Percentiles rank a stretch among this genome's conserved stretches.
These are phyloP conservation scores for Atlantisia rogersi DNA, from an alignment of 2,113 vertebrate genomes.

Conservation along the genomic window DNA sequence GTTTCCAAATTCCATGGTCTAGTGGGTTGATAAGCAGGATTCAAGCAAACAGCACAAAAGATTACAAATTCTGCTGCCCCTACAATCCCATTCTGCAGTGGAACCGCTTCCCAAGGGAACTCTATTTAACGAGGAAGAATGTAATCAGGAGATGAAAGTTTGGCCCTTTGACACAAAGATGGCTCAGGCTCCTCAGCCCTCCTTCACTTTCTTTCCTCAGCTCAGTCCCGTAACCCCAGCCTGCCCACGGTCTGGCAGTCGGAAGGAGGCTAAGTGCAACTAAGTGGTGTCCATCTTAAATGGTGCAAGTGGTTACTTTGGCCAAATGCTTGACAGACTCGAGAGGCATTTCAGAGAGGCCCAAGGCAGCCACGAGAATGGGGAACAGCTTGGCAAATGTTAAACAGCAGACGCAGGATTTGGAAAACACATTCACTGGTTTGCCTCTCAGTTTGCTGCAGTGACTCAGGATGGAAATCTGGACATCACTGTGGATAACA, in stretches of 20 bases:
- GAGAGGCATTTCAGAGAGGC: not conserved
- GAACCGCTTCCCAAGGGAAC: not conserved
- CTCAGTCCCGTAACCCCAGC: not conserved
- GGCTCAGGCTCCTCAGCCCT: not conserved
- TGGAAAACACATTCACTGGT: not conserved
- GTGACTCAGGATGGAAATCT: conserved; percentile 47
- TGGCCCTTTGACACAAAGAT: not conserved
- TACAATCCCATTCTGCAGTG: not conserved
- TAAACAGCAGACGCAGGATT: not conserved
- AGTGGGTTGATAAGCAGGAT: not conserved
- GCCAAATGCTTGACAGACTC: not conserved
- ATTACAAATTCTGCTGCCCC: not conserved
- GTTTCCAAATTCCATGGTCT: not conserved
- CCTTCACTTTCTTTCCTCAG: conserved; percentile 20
- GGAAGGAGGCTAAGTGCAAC: not conserved
- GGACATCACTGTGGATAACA: conserved; percentile 7
- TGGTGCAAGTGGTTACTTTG: not conserved
- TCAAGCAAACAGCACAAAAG: not conserved
- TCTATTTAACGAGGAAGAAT: not conserved
- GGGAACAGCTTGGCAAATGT: not conserved
- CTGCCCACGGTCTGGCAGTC: not conserved
- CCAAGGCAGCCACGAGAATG: not conserved
- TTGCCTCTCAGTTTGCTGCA: not conserved
- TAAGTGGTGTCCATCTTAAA: not conserved
- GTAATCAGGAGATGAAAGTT: conserved; percentile 1